Percentiles rank a stretch among this genome's conserved stretches.
These are phyloP conservation scores for Eustalomyia histrio DNA, from an alignment of 2,888 invertebrate species.

Conservation along the genomic window DNA sequence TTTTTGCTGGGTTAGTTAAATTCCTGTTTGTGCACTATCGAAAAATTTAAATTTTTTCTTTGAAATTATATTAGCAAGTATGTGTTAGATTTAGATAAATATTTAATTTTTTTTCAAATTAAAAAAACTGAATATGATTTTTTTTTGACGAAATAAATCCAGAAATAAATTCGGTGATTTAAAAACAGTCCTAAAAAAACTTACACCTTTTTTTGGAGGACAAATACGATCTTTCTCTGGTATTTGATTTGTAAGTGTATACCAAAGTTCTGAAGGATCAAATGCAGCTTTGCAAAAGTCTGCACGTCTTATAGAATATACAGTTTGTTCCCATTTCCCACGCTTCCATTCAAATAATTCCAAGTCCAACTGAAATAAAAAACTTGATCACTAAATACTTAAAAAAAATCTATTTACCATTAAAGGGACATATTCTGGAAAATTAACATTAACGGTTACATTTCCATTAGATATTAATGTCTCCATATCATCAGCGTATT, in stretches of 20 bases:
- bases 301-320: constrained; percentile 51
- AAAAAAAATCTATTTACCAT: constrained; percentile 30
- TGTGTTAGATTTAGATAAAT: no score
- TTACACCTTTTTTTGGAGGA: constrained; percentile 62
- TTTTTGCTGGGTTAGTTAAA: no score
- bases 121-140: no score
- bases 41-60: no score
- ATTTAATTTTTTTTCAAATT: no score
- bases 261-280: constrained; percentile 60
- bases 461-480: constrained; percentile 57
- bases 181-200: constrained; percentile 3
- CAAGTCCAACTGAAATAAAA: constrained; percentile 34
- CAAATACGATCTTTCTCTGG: constrained; percentile 55
- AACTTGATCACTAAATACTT: background rate
- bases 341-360: constrained; percentile 54
- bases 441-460: constrained; percentile 29
- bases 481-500: constrained; percentile 60
- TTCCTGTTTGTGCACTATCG: no score
- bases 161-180: no score
- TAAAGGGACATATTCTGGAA: constrained; percentile 34
- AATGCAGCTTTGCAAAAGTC: constrained; percentile 55
- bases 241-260: constrained; percentile 30
- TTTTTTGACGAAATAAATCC: no score
- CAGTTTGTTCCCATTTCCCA: constrained; percentile 60
- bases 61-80: no score